Conservation (phyloP, 2,113 vertebrate genomes). For the Gymnarchus niloticus region DNA sequence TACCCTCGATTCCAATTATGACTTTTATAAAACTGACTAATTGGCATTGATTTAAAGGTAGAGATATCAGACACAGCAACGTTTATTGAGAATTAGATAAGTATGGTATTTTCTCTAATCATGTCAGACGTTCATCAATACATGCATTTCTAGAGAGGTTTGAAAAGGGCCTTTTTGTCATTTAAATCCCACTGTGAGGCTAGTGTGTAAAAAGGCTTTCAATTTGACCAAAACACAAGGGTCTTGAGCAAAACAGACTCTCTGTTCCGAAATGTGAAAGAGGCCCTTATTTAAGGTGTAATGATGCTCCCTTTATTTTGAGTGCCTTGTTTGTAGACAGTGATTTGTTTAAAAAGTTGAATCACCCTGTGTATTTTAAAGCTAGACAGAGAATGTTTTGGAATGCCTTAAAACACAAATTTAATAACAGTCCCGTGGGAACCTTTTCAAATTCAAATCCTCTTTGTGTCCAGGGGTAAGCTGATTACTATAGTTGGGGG, state of each 20-base stretch:
- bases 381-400: neutral
- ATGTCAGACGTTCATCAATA: neutral
- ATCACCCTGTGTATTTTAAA: neutral
- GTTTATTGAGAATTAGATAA: constrained; percentile 3
- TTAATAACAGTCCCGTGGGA: neutral
- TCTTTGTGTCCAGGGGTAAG: constrained; percentile 17
- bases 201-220: neutral
- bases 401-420: neutral
- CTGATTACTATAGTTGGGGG: constrained; percentile 19
- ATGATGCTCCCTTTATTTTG: neutral
- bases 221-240: neutral
- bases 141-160: neutral
- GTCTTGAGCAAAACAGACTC: neutral
- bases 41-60: neutral
- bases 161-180: neutral
- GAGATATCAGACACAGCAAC: neutral
- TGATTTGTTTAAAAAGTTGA: neutral
- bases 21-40: neutral
- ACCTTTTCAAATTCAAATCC: constrained; percentile 22
- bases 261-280: neutral
- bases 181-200: neutral
- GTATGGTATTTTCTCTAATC: neutral
- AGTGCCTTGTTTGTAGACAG: neutral
- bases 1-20: neutral
- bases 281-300: neutral